Base-by-base conservation (phyloP, 2,113 vertebrate genomes). In the Pseudolaguvia tuberculata region DNA sequence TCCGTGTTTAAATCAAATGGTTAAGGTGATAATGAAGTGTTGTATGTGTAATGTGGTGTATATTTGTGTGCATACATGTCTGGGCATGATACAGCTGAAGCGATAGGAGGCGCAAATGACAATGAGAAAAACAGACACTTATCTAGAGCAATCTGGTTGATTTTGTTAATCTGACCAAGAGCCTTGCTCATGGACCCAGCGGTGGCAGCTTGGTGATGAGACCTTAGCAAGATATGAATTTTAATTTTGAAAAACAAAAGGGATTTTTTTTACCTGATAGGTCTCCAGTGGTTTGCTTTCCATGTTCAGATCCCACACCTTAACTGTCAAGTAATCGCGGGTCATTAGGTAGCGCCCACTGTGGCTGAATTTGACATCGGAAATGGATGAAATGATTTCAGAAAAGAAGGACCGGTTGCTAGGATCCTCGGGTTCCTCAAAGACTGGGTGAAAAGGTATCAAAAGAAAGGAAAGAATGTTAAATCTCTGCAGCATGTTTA, bases 291-390 rank as follows among this genome's bases (percentile, higher is more conserved):
- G 94, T 70, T 92, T 88, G 86, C 92, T 95, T 87, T 95, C 94
- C 94, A 95, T 95, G 87, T 94, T 95, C 78, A 95, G 88, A 86
- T 95, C 94, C 94, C 94, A 95, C 81, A 95, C 93, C 84, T 95
- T 94, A 67, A 94, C 92, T 0, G 94, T 94, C 82, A 95, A 91
- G 83, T 95, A 95, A 87, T 95, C 94, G 59, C 94, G 88, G 67
- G 93, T 95, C 94, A 95, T 95, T 84, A 95, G 93, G 72, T 93
- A 94, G 73, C 94, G 91, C 70, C 94, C 94, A 1, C 92, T 95
- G 90, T 95, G 93, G 86, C 94, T 95, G 85, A 95, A 95, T 79
- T 95, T 95, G 58, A 95, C 94, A 11, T 95, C 94, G 0, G 94
- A 95, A 87, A 95, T 94, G 0, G 94, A 95, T 81, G 94, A 95